A percentile compares a stretch with the other conserved stretches of the same genome.
phyloP scores from a whole-genome alignment of 2,797 vertebrate species.

The Pagetopsis macropterus region DNA sequence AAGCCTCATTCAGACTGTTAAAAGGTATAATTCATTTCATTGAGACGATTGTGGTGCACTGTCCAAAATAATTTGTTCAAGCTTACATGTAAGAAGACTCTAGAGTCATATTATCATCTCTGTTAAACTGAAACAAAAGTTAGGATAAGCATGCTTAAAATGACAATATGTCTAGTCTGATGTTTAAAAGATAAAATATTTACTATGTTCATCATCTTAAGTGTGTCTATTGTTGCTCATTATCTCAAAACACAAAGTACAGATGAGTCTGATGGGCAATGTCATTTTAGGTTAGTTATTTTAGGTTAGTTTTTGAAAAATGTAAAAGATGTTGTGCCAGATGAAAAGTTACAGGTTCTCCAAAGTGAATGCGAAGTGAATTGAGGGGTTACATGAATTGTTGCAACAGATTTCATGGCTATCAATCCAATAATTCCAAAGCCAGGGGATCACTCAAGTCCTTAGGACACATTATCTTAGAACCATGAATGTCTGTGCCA shows the following conservation, averaged over 20 bases:
- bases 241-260: background rate
- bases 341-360: background rate
- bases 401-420: background rate
- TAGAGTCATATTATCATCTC: background rate
- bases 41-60: background rate
- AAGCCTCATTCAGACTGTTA: background rate
- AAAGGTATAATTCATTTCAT: background rate
- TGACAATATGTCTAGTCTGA: background rate
- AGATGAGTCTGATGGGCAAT: background rate
- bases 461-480: background rate
- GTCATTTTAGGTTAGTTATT: background rate
- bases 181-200: background rate
- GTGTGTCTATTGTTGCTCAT: background rate
- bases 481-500: background rate
- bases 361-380: background rate
- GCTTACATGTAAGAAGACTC: background rate
- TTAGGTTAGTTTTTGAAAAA: background rate
- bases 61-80: background rate
- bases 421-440: too few relatives aligned
- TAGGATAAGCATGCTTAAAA: background rate
- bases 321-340: background rate
- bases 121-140: background rate
- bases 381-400: background rate
- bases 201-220: background rate
- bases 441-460: too few relatives aligned